Base-by-base conservation (phyloP, 2,888 invertebrate genomes). In the Gisinianus flammeolus region DNA sequence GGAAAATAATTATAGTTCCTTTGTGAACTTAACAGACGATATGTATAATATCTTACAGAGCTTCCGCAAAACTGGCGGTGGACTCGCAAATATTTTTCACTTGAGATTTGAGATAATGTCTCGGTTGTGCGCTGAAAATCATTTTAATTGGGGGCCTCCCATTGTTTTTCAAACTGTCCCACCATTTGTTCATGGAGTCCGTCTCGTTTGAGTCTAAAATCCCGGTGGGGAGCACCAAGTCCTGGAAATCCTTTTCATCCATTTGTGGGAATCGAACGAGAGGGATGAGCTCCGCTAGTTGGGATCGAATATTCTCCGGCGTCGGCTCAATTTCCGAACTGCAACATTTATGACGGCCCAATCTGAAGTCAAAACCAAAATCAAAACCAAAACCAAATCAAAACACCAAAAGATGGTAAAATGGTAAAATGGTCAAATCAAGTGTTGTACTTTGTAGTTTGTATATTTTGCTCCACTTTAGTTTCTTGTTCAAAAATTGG, bases 151-250 rank as follows among this genome's bases (percentile, higher is more conserved):
- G n/a, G 10, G 16, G 4, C 56, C 10, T 6, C 4, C 22, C 19
- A 22, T n/a, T n/a, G n/a, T n/a, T n/a, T n/a, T n/a, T n/a, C n/a
- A n/a, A n/a, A n/a, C n/a, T n/a, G n/a, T n/a, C n/a, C n/a, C 6
- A 56, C 56, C 56, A 56, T n/a, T 56, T 56, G 22, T 56, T 56
- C 56, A 56, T 56, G 4, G 4, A n/a, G 56, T 56, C 56, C n/a
- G n/a, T 4, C n/a, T 22, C 10, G 5, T 8, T 5, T 4, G 8
- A 5, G 56, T 56, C 56, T 10, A 56, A n/a, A n/a, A 56, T 22
- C 5, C 22, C 22, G 5, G 56, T 12, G 6, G 56, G 56, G 10
- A n/a, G 10, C 22, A 56, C 56, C 4, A n/a, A 56, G n/a, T 56
- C 22, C n/a, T 56, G 22, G n/a, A n/a, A 56, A 5, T 56, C 56